phyloP scores from a whole-genome alignment of 2,113 vertebrate genomes.

The Dicrurus megarhynchus region DNA sequence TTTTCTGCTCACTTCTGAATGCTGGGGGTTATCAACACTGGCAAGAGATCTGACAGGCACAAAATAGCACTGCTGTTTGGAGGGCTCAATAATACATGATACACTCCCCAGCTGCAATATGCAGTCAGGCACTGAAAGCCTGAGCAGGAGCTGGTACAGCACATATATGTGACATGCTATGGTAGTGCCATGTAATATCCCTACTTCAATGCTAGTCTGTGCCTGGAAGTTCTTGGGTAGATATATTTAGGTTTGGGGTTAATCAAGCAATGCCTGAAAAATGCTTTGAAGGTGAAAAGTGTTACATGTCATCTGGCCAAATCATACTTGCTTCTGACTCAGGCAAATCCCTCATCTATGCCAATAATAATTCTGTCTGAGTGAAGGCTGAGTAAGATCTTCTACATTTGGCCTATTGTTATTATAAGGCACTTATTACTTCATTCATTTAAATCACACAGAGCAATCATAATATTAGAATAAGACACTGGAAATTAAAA shows the following conservation, averaged over 20 bases:
- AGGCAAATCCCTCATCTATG: constrained; percentile 27
- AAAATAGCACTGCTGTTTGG: constrained; percentile 16
- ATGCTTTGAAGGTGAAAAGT: constrained; percentile 45
- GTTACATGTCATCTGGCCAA: constrained; percentile 41
- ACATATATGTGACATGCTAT: neutral
- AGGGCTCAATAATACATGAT: neutral
- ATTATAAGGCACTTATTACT: constrained; percentile 8
- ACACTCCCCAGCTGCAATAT: neutral
- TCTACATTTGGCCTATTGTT: constrained; percentile 29
- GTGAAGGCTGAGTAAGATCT: constrained; percentile 37
- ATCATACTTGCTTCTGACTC: constrained; percentile 44
- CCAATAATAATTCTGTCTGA: constrained; percentile 50
- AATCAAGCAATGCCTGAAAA: constrained; percentile 37
- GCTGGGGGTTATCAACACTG: constrained; percentile 8
- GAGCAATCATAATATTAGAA: neutral
- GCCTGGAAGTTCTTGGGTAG: neutral
- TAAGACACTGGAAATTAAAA: neutral
- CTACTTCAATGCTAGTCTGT: neutral
- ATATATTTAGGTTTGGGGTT: constrained; percentile 31
- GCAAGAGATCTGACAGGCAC: constrained; percentile 13
- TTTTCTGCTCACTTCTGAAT: constrained; percentile 43
- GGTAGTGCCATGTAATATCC: neutral
- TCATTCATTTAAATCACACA: constrained; percentile 29
- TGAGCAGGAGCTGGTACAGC: neutral
- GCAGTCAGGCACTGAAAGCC: neutral